Evolutionary conservation across 2,888 invertebrate species (phyloP).

Genomic region (Agriotes lineatus): DNA sequence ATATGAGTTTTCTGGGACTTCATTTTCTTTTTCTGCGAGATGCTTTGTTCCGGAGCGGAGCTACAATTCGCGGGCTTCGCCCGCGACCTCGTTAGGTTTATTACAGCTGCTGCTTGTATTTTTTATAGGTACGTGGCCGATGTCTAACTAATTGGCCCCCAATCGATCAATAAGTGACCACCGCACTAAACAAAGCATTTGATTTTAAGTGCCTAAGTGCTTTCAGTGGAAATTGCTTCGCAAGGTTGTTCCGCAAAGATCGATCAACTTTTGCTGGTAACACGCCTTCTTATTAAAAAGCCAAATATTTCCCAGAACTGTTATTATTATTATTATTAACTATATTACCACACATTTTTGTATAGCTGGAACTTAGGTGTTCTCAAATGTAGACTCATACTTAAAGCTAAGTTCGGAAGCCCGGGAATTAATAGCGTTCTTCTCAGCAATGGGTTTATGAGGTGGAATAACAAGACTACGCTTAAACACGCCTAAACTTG

Average conservation of each 20-base stretch:
- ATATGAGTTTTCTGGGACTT: slow-evolving; percentile 42
- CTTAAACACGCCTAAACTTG: too few species aligned
- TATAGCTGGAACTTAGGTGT: too few species aligned
- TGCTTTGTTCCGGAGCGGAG: slow-evolving; percentile 24
- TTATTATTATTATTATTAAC: too few species aligned
- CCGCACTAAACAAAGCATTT: background rate
- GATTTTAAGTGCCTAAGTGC: slow-evolving; percentile 15
- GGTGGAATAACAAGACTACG: too few species aligned
- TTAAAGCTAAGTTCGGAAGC: too few species aligned
- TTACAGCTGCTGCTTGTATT: background rate
- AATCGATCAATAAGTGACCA: slow-evolving; percentile 15
- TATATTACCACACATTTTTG: too few species aligned
- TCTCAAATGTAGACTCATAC: too few species aligned
- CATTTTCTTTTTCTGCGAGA: slow-evolving; percentile 30
- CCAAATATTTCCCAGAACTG: too few species aligned
- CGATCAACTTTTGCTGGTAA: too few species aligned
- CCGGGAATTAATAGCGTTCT: too few species aligned
- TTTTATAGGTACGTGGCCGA: background rate
- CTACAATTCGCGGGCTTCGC: background rate
- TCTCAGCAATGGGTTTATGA: too few species aligned
- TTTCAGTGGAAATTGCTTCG: slow-evolving; percentile 8
- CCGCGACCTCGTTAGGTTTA: background rate
- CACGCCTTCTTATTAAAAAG: too few species aligned
- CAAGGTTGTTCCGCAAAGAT: background rate
- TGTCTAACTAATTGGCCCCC: slow-evolving; percentile 4